Evolutionary conservation across 2,797 vertebrate species (phyloP), one percentile per base, ranked within the genome.

Genomic region (Lindbergichthys nudifrons): DNA sequence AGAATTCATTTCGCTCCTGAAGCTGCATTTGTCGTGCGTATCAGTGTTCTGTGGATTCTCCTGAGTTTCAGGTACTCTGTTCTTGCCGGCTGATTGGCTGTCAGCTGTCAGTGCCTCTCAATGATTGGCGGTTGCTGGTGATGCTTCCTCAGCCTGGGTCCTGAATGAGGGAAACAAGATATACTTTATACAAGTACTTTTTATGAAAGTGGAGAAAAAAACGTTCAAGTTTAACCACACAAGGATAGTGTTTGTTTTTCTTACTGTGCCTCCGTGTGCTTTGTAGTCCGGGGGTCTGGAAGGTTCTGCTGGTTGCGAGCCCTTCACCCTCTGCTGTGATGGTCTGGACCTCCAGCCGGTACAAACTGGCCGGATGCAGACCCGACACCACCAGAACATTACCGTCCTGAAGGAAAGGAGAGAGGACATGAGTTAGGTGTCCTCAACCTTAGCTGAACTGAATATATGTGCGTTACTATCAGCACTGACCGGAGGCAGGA

Each of bases 321-420:
- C 97, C 96, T 61, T 97, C 96, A 3, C 96, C 96, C 0, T 87
- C 93, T 0, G 93, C 79, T 0, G 94, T 96, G 85, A 98, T 86
- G 51, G 93, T 93, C 51, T 95, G 96, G 5, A 98, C 96, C 81
- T 97, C 96, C 81, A 98, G 86, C 52, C 95, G 93, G 80, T 98
- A 98, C 60, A 96, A 86, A 36, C 96, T 96, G 2, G 91, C 94
- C 1, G 95, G 94, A 67, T 94, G 92, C 70, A 98, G 92, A 62
- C 94, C 95, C 3, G 95, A 91, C 69, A 98, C 96, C 0, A 94
- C 95, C 42, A 98, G 92, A 0, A 95, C 15, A 4, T 91, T 88
- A 12, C 88, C 92, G 57, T 96, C 95, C 97, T 98, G 80, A 62
- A 81, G 47, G 11, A 48, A 3, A 45, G 10, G 13, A 64, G 10